A percentile compares a stretch with the other conserved stretches of the same genome.
Conservation (phyloP, 1,140 invertebrate genomes). For the Steinernema feltiae region DNA sequence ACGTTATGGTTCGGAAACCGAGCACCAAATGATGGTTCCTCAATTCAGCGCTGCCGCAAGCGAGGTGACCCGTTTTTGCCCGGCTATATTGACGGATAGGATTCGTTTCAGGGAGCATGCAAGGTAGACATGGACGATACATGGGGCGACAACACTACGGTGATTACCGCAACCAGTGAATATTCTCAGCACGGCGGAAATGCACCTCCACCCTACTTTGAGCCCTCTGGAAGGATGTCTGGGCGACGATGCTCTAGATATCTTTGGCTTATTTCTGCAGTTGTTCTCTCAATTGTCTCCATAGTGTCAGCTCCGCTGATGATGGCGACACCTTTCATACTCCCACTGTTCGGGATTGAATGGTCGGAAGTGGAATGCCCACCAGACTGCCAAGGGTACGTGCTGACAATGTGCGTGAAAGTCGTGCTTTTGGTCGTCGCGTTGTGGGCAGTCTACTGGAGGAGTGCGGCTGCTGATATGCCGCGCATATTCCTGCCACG, state of each 20-base stretch:
- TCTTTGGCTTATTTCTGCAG: slow-evolving; percentile 68
- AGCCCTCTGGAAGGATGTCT: slow-evolving; percentile 70
- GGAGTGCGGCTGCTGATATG: slow-evolving; percentile 74
- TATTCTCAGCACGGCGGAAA: slow-evolving; percentile 87
- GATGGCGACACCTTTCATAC: slow-evolving; percentile 63
- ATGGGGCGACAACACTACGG: slow-evolving; percentile 95
- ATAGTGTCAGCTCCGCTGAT: slow-evolving; percentile 84
- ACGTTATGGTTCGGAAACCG: not conserved
- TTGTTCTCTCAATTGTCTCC: slow-evolving; percentile 81
- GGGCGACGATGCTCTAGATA: slow-evolving; percentile 71
- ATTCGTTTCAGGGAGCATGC: not conserved
- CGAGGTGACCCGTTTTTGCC: not conserved
- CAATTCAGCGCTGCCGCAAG: slow-evolving; percentile 4
- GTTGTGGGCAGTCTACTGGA: slow-evolving; percentile 73
- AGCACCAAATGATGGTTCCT: slow-evolving; percentile 3
- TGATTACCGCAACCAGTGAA: slow-evolving; percentile 89
- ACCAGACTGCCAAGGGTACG: slow-evolving; percentile 78
- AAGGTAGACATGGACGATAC: slow-evolving; percentile 66
- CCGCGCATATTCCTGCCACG: slow-evolving; percentile 86
- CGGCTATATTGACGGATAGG: not conserved
- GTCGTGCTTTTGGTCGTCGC: slow-evolving; percentile 80
- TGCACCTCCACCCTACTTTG: slow-evolving; percentile 65
- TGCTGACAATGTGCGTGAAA: slow-evolving; percentile 85
- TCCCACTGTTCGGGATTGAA: slow-evolving; percentile 41
- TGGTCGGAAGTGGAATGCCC: slow-evolving; percentile 65